phyloP scores from a whole-genome alignment of 2,797 vertebrate genomes.

The Gambelia wislizenii region DNA sequence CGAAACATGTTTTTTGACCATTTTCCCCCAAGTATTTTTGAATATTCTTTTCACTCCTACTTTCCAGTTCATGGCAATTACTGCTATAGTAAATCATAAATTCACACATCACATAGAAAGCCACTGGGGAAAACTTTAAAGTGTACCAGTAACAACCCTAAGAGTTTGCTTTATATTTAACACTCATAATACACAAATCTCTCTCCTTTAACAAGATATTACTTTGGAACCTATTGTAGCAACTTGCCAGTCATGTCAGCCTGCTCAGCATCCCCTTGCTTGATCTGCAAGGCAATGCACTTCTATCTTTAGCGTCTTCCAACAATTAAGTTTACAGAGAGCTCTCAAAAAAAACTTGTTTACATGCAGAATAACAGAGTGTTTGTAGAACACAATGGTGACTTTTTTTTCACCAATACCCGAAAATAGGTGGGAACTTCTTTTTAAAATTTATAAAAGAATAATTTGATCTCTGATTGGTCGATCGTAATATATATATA shows the following conservation, averaged over 20 bases:
- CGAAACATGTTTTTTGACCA: no score
- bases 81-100: background rate
- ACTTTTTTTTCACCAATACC: background rate
- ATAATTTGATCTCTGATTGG: no score
- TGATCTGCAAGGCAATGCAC: background rate
- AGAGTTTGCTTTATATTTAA: background rate
- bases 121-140: background rate
- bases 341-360: background rate
- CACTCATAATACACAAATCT: background rate
- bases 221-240: background rate
- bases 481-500: no score
- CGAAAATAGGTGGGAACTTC: background rate
- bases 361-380: background rate
- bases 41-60: no score
- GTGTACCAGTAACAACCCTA: background rate
- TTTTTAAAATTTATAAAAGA: accelerated
- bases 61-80: background rate
- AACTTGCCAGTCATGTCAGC: background rate
- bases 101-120: background rate
- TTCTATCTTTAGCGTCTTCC: background rate
- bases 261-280: background rate
- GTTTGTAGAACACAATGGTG: background rate
- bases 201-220: background rate
- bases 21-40: no score
- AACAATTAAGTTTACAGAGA: accelerated